Percentiles rank a stretch among this genome's conserved stretches.
These are phyloP conservation scores for Tridacna crocea DNA, from an alignment of 2,888 invertebrate genomes.

Conservation along the genomic window DNA sequence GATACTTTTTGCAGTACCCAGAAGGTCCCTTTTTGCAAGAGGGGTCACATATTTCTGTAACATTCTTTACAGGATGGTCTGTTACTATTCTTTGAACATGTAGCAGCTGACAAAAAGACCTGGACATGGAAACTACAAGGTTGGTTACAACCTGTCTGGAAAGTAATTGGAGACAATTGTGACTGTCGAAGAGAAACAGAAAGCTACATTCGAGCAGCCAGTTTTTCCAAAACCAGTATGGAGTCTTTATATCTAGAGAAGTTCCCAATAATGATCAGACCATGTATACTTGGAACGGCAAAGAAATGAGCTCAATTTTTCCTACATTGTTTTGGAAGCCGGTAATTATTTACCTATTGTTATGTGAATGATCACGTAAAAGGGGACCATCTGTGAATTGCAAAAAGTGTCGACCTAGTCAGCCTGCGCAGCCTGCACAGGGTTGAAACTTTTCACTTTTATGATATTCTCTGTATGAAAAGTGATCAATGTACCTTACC, in stretches of 20 bases:
- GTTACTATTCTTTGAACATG: slow-evolving; percentile 77
- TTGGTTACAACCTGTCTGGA: slow-evolving; percentile 66
- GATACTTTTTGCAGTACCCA: no score
- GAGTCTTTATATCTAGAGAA: slow-evolving; percentile 24
- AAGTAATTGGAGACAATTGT: slow-evolving; percentile 66
- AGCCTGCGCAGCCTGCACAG: no score
- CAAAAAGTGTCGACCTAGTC: no score
- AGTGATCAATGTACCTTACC: no score
- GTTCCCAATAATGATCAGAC: slow-evolving; percentile 35
- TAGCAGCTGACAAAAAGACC: slow-evolving; percentile 64
- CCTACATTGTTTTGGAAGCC: no score
- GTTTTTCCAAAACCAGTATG: slow-evolving; percentile 61
- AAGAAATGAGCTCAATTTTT: slow-evolving; percentile 19
- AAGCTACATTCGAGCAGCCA: slow-evolving; percentile 60
- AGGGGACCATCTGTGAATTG: no score
- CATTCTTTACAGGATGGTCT: slow-evolving; percentile 71
- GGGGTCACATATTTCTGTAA: no score
- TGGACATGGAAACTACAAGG: slow-evolving; percentile 63
- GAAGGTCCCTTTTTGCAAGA: no score
- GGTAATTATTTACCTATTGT: no score
- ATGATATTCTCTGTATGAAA: no score
- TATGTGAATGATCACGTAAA: no score
- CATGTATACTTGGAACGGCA: slow-evolving; percentile 47
- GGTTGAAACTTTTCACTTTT: no score
- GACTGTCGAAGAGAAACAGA: slow-evolving; percentile 66